These are phyloP conservation scores for Drosophila paranaensis DNA, from an alignment of 2,888 invertebrate species.

Conservation along the genomic window DNA sequence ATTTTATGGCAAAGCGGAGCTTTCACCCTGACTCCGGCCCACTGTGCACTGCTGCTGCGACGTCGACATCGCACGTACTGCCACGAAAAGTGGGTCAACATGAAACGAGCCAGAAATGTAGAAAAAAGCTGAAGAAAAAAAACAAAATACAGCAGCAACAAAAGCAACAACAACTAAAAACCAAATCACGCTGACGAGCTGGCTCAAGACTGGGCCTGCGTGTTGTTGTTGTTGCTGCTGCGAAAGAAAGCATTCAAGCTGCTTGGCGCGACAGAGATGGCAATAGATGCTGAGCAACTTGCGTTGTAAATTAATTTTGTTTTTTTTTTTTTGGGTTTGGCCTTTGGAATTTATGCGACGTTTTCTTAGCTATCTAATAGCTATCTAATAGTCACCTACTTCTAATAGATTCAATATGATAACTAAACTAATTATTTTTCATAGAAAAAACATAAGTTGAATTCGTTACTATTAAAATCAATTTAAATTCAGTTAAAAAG, in stretches of 20 bases:
- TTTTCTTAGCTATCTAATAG: not conserved
- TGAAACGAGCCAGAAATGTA: slow-evolving; percentile 77
- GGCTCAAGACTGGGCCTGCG: slow-evolving; percentile 43
- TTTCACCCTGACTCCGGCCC: slow-evolving; percentile 57
- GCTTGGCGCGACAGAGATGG: slow-evolving; percentile 41
- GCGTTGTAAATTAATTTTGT: slow-evolving; percentile 28
- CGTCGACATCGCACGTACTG: slow-evolving; percentile 68
- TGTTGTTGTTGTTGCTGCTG: slow-evolving; percentile 17
- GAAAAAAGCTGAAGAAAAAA: slow-evolving; percentile 33
- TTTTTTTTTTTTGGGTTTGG: slow-evolving; percentile 47
- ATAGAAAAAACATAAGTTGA: not conserved
- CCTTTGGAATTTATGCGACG: slow-evolving; percentile 42
- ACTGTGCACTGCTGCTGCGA: slow-evolving; percentile 65
- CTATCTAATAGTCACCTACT: not conserved
- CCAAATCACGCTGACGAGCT: slow-evolving; percentile 74
- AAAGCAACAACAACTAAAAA: slow-evolving; percentile 60
- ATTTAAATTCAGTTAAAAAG: slow-evolving; percentile 15
- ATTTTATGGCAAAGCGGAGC: slow-evolving; percentile 29
- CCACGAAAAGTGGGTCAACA: slow-evolving; percentile 77
- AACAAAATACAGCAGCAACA: slow-evolving; percentile 56
- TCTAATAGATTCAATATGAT: not conserved
- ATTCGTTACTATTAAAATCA: not conserved
- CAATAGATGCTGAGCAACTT: slow-evolving; percentile 24
- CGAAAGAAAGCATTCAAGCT: slow-evolving; percentile 35
- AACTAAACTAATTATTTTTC: not conserved